phyloP scores from a whole-genome alignment of 2,797 vertebrate species.

The Enteromius thamalakanensis region DNA sequence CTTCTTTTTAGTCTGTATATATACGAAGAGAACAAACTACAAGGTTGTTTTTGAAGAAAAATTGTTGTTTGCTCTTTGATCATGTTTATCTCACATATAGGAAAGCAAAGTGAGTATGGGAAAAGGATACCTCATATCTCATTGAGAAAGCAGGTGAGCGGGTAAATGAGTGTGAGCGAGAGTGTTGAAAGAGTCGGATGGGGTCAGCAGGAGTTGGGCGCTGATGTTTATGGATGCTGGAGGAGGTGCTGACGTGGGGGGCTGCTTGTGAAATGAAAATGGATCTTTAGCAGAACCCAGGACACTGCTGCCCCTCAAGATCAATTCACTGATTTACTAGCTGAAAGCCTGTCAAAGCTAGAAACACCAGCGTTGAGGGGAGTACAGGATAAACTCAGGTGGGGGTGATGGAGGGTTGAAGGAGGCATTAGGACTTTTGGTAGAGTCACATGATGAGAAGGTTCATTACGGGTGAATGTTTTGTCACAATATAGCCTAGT shows the following conservation, averaged over 20 bases:
- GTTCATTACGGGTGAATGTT: not conserved
- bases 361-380: slow-evolving; percentile 48
- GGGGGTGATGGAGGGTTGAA: slow-evolving; percentile 57
- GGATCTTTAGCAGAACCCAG: slow-evolving; percentile 86
- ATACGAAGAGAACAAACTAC: not conserved
- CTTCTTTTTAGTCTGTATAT: not conserved
- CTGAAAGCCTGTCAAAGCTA: slow-evolving; percentile 83
- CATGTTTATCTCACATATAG: not conserved
- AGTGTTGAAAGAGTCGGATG: slow-evolving; percentile 31
- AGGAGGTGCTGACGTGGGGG: slow-evolving; percentile 48
- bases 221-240: slow-evolving; percentile 76
- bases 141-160: not conserved
- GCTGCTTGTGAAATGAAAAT: slow-evolving; percentile 86
- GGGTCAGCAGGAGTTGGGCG: slow-evolving; percentile 57
- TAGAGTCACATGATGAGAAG: not conserved
- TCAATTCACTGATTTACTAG: slow-evolving; percentile 86
- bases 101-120: not conserved
- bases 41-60: not conserved
- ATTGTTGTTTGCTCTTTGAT: not conserved
- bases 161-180: slow-evolving; percentile 23
- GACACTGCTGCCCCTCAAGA: slow-evolving; percentile 79
- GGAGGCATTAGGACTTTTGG: not conserved
- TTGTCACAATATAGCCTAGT: not conserved
- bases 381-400: slow-evolving; percentile 49
- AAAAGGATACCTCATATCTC: slow-evolving; percentile 18